Evolutionary conservation across 1,140 invertebrate species (phyloP).

Genomic region (Chlorops oryzae): DNA sequence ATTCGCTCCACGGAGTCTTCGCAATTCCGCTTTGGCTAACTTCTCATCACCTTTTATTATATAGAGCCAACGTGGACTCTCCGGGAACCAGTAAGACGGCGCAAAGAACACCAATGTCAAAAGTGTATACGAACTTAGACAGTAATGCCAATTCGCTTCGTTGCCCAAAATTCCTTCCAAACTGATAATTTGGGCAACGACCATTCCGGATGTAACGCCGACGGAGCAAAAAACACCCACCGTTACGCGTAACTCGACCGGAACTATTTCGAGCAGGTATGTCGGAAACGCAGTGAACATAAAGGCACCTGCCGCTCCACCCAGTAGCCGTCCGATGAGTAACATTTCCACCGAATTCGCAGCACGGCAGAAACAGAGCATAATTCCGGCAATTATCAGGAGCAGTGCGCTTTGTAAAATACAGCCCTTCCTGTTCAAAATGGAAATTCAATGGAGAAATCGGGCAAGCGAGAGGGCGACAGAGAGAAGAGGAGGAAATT

Average conservation of each 20-base stretch:
- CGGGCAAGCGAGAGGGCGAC: too few relatives aligned
- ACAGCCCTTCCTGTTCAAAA: constrained; percentile 35
- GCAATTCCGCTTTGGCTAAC: constrained; percentile 49
- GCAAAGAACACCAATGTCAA: constrained; percentile 54
- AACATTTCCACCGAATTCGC: constrained; percentile 66
- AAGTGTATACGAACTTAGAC: constrained; percentile 60
- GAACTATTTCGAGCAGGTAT: constrained; percentile 79
- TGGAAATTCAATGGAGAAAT: not conserved
- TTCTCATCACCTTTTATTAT: constrained; percentile 57
- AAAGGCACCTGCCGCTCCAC: constrained; percentile 64
- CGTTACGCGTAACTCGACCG: constrained; percentile 63
- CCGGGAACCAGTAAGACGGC: constrained; percentile 61
- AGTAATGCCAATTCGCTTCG: constrained; percentile 59
- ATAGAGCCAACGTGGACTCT: constrained; percentile 79
- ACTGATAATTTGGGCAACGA: constrained; percentile 64
- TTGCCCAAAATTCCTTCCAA: constrained; percentile 49
- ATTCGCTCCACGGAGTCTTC: constrained; percentile 17
- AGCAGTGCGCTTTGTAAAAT: constrained; percentile 29
- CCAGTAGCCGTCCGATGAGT: constrained; percentile 61
- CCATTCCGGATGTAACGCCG: constrained; percentile 76
- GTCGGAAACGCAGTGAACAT: constrained; percentile 75
- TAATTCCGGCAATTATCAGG: constrained; percentile 46
- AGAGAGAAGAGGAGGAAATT: too few relatives aligned
- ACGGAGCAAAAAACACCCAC: constrained; percentile 78
- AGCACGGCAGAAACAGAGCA: constrained; percentile 56